Base-by-base conservation (phyloP, 2,797 vertebrate genomes). In the Pseudotriccus pelzelni region DNA sequence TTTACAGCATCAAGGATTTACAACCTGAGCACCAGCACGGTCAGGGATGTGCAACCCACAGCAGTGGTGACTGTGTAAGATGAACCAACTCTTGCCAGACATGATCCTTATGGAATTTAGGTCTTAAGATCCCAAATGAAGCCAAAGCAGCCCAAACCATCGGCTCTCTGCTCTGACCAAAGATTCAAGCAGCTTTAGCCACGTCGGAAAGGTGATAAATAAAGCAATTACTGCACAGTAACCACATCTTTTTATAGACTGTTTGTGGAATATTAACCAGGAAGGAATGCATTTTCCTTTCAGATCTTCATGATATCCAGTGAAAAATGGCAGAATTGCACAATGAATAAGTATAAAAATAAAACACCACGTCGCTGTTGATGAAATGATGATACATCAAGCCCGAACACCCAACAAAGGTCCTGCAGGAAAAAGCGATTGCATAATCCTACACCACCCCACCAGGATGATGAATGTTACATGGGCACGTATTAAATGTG, bases 401-500 rank as follows among this genome's bases (percentile, higher is more conserved):
- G 59, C 80, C 68, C 13, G 14, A 76, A 20, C 77, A 49, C 30
- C 4, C 2, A 74, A 39, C 44, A 68, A 43, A 82, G 66, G 77
- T 44, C 70, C 77, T 34, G 44, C 56, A 73, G 74, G 77, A 74
- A 89, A 46, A 14, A 43, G 34, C 1, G 53, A 67, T 12, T 66
- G 70, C 24, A 6, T 55, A 73, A 82, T 32, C 53, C 47, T 18
- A 2, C 14, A 34, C n/a, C 3, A 36, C 10, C 66, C 49, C 77
- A 49, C 1, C 24, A 7, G 43, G 52, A 41, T n/a, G 56, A 52
- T 5, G 47, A 34, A 67, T 2, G 39, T 14, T 5, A 6, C 10
- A 32, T 0, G 18, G 66, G 41, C 69, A 41, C 0, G 1, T 0
- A 4, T 6, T 7, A 9, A 60, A 62, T 1, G 46, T 27, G 43